Base-by-base conservation (phyloP, 2,888 invertebrate genomes). In the Caenorhabditis macrosperma region DNA sequence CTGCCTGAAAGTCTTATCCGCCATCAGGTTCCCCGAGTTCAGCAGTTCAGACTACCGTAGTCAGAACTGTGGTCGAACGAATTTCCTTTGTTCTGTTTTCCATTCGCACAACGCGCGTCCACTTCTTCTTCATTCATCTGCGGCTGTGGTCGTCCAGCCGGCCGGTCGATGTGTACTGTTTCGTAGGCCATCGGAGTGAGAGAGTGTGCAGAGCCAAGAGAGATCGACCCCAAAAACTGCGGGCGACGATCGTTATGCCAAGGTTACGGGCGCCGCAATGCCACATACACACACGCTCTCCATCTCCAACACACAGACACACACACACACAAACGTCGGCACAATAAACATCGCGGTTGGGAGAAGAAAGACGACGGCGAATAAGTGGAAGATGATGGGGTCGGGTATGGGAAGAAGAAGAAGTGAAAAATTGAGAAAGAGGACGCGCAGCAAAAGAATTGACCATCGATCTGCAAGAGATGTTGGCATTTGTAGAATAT, bases 221-320 rank as follows among this genome's bases (percentile, higher is more conserved):
- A 41, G 30, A 54, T 57, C 55, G 72, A 64, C 72, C 72, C 72
- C 63, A 64, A 64, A 72, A 57, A 59, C 69, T 59, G 68, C 67
- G 48, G 59, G 55, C 50, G 30, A 30, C 38, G 67, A 66, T 67
- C 77, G 77, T 69, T 76, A 55, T 77, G 77, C 77, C 77, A 77
- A 77, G 77, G 77, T 77, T 77, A 69, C 61, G 64, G 55, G 77
- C 55, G 69, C 77, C 64, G 50, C 68, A 41, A 57, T 55, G 55
- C 61, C 63, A 72, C 59, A 59, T 26, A 50, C 38, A 22, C 38
- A 22, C 64, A 26, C 48, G 28, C 50, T 59, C 59, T 17, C 24
- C 30, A 12, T 59, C 59, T 55, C 33, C 28, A 12, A 12, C 50
- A 15, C 41, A 33, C 41, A 33, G 52, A 54, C 44, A 35, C 35